Conservation (phyloP, 2,113 vertebrate genomes). For the Stercorarius parasiticus region DNA sequence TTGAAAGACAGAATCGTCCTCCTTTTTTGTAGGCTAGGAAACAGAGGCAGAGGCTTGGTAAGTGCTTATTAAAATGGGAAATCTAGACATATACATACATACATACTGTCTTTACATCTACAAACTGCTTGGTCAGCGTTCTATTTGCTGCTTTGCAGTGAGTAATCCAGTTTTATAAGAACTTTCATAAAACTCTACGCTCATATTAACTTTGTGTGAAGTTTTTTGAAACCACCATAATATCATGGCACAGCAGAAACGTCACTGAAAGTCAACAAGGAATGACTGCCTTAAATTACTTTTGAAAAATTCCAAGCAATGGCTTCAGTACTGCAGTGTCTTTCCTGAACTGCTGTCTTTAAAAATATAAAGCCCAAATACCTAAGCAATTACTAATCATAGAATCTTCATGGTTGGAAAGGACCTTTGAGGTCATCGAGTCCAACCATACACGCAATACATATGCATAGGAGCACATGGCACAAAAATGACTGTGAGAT, state of each 20-base stretch:
- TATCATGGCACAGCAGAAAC: background rate
- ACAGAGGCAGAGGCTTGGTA: background rate
- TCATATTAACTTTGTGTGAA: background rate
- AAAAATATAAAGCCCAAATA: background rate
- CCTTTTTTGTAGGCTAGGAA: background rate
- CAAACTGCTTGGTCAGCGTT: background rate
- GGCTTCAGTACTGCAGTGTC: background rate
- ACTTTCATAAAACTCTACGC: background rate
- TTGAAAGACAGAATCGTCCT: background rate
- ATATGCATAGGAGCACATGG: background rate
- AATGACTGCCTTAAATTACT: background rate
- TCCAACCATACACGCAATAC: too few species aligned
- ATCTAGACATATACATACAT: background rate
- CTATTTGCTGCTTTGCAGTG: background rate
- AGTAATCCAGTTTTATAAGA: background rate
- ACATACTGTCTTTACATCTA: background rate
- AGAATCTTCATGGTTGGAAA: too few species aligned
- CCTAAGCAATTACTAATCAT: background rate
- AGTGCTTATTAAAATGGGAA: background rate
- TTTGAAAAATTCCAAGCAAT: background rate
- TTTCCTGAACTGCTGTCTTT: background rate
- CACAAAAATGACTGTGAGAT: background rate
- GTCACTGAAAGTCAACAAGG: background rate
- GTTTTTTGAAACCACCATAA: background rate
- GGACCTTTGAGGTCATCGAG: too few species aligned